These are phyloP conservation scores for Trissolcus basalis DNA, from an alignment of 1,140 invertebrate species.

Conservation along the genomic window DNA sequence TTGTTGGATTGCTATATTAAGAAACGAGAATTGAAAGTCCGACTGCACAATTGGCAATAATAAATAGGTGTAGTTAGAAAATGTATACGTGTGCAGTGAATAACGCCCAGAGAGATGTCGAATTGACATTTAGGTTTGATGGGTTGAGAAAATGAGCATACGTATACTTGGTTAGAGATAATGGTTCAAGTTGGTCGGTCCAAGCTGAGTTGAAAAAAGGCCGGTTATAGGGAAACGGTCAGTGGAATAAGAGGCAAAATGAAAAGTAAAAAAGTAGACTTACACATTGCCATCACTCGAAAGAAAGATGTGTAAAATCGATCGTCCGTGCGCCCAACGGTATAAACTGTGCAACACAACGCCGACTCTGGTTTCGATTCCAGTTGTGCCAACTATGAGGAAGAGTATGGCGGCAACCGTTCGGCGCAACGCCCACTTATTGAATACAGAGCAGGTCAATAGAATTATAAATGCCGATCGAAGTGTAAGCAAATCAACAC, in stretches of 20 bases:
- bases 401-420: too few relatives aligned
- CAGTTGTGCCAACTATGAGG: not conserved
- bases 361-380: not conserved
- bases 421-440: too few relatives aligned
- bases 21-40: too few relatives aligned
- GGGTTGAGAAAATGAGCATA: not conserved
- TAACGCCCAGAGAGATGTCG: conserved; percentile 20
- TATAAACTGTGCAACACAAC: not conserved
- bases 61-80: conserved; percentile 1
- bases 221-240: not conserved
- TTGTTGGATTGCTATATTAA: too few relatives aligned
- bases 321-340: conserved; percentile 1
- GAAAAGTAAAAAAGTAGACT: conserved; percentile 4
- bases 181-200: not conserved
- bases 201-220: not conserved
- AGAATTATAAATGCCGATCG: too few relatives aligned
- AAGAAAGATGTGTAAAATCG: conserved; percentile 23
- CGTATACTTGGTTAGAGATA: not conserved
- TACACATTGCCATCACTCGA: conserved; percentile 20
- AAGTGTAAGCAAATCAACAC: too few relatives aligned
- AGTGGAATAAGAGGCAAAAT: not conserved
- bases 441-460: too few relatives aligned
- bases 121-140: conserved; percentile 29
- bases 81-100: conserved; percentile 34
- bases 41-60: not conserved